Conservation (phyloP, 2,888 invertebrate genomes). For the Graphium colonna region DNA sequence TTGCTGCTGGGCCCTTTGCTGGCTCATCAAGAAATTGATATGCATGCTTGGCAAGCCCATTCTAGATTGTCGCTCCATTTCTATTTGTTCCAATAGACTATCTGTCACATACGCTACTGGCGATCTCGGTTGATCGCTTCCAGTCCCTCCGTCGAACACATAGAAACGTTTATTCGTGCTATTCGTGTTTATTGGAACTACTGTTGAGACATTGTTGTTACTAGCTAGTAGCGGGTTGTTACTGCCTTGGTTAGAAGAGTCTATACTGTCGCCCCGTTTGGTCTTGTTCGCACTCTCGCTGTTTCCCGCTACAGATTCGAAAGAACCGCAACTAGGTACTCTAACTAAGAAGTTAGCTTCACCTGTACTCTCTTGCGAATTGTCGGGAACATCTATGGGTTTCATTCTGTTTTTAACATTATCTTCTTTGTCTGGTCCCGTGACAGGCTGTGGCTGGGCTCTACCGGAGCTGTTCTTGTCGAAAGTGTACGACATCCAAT, state of each 20-base stretch:
- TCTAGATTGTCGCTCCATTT: constrained; percentile 66
- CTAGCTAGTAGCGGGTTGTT: constrained; percentile 71
- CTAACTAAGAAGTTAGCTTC: too few relatives aligned
- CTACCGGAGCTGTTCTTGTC: constrained; percentile 85
- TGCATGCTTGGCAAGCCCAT: constrained; percentile 76
- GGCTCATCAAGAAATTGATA: constrained; percentile 68
- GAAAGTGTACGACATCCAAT: constrained; percentile 91
- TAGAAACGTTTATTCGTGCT: constrained; percentile 67
- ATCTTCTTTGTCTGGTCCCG: constrained; percentile 59
- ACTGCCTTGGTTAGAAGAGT: constrained; percentile 75
- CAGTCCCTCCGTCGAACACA: constrained; percentile 70
- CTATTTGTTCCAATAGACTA: constrained; percentile 71
- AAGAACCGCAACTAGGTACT: constrained; percentile 72
- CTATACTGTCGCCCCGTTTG: constrained; percentile 65
- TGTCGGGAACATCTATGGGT: constrained; percentile 56
- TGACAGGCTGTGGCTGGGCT: constrained; percentile 63
- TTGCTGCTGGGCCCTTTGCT: constrained; percentile 55
- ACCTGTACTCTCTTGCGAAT: constrained; percentile 61
- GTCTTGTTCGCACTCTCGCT: constrained; percentile 58
- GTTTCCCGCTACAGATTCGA: constrained; percentile 68
- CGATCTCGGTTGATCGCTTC: constrained; percentile 62
- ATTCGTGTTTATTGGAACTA: constrained; percentile 69
- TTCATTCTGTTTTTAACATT: constrained; percentile 46
- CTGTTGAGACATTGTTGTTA: constrained; percentile 67
- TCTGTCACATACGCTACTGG: constrained; percentile 73